These are phyloP conservation scores for Campylorhamphus procurvoides DNA, from an alignment of 2,113 vertebrate genomes.

Conservation along the genomic window DNA sequence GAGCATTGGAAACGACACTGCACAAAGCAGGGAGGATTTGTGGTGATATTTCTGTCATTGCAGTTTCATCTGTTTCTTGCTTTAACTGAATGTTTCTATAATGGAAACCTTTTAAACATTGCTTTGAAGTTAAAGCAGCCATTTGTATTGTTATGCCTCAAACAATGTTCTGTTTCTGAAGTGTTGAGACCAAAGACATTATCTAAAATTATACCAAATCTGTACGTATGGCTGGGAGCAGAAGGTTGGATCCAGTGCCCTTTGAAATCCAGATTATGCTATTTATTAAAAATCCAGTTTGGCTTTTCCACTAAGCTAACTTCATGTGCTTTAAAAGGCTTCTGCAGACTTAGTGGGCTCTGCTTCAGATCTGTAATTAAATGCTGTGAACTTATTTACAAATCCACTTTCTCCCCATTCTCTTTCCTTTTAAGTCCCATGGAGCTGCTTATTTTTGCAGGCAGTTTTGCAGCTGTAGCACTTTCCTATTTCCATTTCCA, in stretches of 20 bases:
- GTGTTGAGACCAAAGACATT: neutral
- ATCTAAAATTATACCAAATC: neutral
- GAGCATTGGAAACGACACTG: neutral
- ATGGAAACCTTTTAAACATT: neutral
- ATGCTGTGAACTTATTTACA: neutral
- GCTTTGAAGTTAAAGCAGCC: constrained; percentile 4
- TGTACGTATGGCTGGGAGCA: neutral
- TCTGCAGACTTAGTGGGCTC: neutral
- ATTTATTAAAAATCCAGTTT: neutral
- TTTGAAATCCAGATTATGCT: neutral
- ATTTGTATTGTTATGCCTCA: neutral
- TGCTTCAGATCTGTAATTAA: constrained; percentile 7
- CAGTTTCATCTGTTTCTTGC: neutral
- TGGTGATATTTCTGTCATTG: neutral
- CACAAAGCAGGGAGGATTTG: neutral
- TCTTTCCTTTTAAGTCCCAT: neutral
- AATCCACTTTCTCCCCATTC: neutral
- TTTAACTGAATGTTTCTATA: neutral
- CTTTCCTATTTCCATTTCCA: neutral
- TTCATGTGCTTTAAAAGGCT: neutral
- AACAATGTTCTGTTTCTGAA: constrained; percentile 9
- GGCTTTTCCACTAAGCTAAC: neutral
- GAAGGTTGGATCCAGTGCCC: neutral
- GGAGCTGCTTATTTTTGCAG: neutral
- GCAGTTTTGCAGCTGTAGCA: neutral